Evolutionary conservation across 2,888 invertebrate genomes (phyloP).

Genomic region (Leucophenga maculata): DNA sequence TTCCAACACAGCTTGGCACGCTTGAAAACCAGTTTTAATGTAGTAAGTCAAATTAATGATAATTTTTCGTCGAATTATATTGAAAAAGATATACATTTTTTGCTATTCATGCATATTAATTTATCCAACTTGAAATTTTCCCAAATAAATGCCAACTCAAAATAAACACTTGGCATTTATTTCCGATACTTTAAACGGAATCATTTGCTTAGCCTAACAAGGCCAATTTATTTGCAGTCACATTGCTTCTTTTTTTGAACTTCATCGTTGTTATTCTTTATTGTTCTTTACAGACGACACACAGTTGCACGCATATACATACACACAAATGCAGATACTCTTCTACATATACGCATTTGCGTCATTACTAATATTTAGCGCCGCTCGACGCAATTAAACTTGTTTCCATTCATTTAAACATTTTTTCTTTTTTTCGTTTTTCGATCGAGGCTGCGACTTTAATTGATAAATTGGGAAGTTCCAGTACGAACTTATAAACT

Average conservation of each 20-base stretch:
- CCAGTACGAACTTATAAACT: neutral
- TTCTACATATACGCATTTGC: neutral
- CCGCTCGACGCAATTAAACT: neutral
- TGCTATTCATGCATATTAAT: neutral
- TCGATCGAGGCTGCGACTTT: neutral
- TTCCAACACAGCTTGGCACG: neutral
- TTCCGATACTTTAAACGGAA: neutral
- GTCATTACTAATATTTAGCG: neutral
- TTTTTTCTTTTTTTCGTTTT: neutral
- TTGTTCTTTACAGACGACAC: neutral
- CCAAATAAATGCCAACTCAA: neutral
- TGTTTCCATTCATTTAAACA: neutral
- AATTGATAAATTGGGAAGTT: slow-evolving; percentile 1
- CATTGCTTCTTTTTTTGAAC: neutral
- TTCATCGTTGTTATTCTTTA: neutral
- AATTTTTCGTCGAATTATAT: neutral
- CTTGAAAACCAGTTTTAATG: too few species aligned
- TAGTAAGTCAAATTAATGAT: too few species aligned
- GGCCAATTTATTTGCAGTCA: neutral
- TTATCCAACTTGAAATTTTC: neutral
- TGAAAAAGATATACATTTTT: neutral
- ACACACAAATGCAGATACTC: neutral
- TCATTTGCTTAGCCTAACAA: slow-evolving; percentile 4
- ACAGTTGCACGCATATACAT: neutral
- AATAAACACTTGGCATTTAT: neutral